phyloP scores from a whole-genome alignment of 30 jellyfish, hydroid and myxozoan species.

The Hydractinia symbiolongicarpus region DNA sequence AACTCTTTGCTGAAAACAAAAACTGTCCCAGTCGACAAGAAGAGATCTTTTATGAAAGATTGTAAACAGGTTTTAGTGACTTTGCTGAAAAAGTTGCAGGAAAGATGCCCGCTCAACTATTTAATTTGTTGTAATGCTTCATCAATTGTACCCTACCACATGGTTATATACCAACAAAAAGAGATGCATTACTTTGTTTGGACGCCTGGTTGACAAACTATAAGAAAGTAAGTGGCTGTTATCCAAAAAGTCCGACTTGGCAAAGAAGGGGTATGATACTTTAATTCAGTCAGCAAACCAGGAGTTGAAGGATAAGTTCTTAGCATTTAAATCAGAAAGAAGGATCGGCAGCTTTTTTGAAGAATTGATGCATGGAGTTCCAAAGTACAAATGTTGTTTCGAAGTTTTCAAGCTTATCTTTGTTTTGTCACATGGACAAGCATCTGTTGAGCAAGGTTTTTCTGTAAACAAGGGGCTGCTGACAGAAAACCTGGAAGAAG shows the following conservation, averaged over 20 bases:
- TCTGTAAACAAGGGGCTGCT: background rate
- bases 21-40: background rate
- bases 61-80: no score
- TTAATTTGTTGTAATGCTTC: background rate
- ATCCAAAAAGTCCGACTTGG: background rate
- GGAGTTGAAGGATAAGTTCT: background rate
- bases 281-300: background rate
- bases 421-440: background rate
- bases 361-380: background rate
- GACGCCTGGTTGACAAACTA: background rate
- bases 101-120: background rate
- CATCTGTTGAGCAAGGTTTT: slow-evolving; percentile 11
- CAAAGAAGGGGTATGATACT: slow-evolving; percentile 1
- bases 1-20: background rate
- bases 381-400: no score
- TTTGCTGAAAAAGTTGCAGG: background rate
- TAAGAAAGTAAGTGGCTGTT: background rate
- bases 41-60: background rate
- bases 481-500: slow-evolving; percentile 7
- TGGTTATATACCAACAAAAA: background rate
- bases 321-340: background rate
- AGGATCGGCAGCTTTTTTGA: background rate
- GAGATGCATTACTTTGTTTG: background rate
- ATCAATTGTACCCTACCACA: background rate
- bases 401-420: background rate